phyloP scores from a whole-genome alignment of 2,888 invertebrate genomes.

The Andrena flavipes region DNA sequence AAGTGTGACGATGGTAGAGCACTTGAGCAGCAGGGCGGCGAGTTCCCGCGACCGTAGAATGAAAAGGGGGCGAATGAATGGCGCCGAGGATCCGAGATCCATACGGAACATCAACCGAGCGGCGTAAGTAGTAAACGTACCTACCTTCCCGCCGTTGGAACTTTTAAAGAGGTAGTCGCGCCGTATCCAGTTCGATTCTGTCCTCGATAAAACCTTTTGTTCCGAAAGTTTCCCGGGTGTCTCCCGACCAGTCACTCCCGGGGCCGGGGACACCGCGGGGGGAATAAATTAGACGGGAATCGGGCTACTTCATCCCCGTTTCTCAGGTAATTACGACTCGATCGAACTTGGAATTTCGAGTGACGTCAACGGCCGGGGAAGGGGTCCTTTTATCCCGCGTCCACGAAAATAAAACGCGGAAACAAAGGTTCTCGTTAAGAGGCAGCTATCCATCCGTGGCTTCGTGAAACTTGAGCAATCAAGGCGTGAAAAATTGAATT shows the following conservation, averaged over 20 bases:
- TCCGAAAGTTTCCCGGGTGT: background rate
- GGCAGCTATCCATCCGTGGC: background rate
- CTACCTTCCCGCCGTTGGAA: constrained; percentile 15
- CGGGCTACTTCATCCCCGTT: too few relatives aligned
- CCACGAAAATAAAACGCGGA: constrained; percentile 12
- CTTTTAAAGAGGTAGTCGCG: constrained; percentile 12
- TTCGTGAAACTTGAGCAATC: constrained; percentile 22
- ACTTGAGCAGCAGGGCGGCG: constrained; percentile 17
- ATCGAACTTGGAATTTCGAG: constrained; percentile 11
- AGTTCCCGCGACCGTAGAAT: constrained; percentile 31
- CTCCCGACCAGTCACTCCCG: background rate
- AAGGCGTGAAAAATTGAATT: constrained; percentile 17
- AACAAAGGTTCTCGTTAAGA: constrained; percentile 48
- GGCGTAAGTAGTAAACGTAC: constrained; percentile 15
- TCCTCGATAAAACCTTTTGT: background rate
- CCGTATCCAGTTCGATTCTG: background rate
- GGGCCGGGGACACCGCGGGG: background rate
- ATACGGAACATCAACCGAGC: constrained; percentile 17
- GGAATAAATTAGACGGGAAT: background rate
- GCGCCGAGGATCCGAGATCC: constrained; percentile 36
- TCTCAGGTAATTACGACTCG: background rate
- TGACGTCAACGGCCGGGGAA: background rate
- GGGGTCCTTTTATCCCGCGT: background rate
- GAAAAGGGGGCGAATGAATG: constrained; percentile 48
- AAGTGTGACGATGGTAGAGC: constrained; percentile 27